Conservation (phyloP, 2,888 invertebrate genomes). For the Limenitis camilla region DNA sequence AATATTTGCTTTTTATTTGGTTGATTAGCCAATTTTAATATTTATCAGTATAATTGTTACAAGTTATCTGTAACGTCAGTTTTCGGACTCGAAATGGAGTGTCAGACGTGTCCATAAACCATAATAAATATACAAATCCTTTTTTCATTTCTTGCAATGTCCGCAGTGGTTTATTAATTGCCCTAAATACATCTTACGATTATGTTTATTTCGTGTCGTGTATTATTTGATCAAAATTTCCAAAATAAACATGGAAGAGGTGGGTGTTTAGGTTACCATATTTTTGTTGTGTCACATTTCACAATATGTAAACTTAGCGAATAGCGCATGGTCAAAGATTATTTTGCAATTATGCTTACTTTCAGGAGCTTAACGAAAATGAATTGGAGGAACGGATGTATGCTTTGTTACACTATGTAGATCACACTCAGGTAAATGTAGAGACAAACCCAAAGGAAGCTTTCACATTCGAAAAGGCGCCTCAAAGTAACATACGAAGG, state of each 20-base stretch:
- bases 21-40: not conserved
- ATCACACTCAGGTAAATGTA: conserved; percentile 50
- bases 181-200: conserved; percentile 53
- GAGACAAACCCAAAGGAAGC: conserved; percentile 36
- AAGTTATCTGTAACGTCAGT: conserved; percentile 6
- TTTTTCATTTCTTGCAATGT: conserved; percentile 63
- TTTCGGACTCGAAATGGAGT: conserved; percentile 49
- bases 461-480: conserved; percentile 37
- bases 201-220: conserved; percentile 63
- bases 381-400: conserved; percentile 66
- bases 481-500: conserved; percentile 50
- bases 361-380: conserved; percentile 69
- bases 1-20: not conserved
- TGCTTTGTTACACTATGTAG: conserved; percentile 66
- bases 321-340: conserved; percentile 17
- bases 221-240: conserved; percentile 55
- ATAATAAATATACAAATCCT: conserved; percentile 51
- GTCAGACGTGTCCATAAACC: conserved; percentile 62
- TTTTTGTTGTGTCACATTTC: conserved; percentile 60
- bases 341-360: conserved; percentile 42
- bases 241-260: conserved; percentile 68
- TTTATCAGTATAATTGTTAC: not conserved
- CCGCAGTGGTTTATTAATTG: conserved; percentile 52
- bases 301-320: conserved; percentile 29
- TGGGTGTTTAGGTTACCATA: conserved; percentile 51